These are phyloP conservation scores for Caenorhabditis sulstoni DNA, from an alignment of 2,888 invertebrate species.

Conservation along the genomic window DNA sequence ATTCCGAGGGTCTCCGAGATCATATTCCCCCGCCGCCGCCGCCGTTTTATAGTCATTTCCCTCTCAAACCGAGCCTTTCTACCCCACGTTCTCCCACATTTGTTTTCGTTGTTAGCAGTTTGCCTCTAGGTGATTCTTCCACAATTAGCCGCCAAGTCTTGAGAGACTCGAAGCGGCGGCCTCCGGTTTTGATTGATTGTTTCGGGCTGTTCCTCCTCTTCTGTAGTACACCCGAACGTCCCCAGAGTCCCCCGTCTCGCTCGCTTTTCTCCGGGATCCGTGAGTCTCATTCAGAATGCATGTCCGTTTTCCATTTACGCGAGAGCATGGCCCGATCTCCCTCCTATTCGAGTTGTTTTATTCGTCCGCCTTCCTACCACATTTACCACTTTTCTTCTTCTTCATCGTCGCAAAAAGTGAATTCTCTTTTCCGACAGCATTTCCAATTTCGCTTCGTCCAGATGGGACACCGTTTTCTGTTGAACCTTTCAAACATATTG, in stretches of 20 bases:
- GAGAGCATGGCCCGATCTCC: conserved; percentile 24
- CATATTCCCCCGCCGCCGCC: no score
- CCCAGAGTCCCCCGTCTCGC: no score
- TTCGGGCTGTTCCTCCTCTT: neutral
- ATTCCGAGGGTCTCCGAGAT: conserved; percentile 3
- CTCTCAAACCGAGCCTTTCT: neutral
- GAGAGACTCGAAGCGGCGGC: conserved; percentile 26
- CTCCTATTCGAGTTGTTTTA: conserved; percentile 34
- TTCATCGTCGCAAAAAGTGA: conserved; percentile 13
- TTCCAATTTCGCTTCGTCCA: conserved; percentile 38
- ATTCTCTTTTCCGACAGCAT: conserved; percentile 5
- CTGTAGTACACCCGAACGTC: conserved; percentile 49
- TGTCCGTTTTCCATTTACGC: conserved; percentile 53
- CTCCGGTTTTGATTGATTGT: conserved; percentile 51
- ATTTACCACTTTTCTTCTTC: conserved; percentile 33
- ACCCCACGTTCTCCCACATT: neutral
- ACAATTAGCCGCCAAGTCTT: no score
- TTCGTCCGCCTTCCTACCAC: conserved; percentile 9
- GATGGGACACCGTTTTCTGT: conserved; percentile 29
- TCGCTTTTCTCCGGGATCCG: no score
- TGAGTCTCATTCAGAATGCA: conserved; percentile 58
- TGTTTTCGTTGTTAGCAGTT: neutral
- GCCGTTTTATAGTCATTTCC: neutral
- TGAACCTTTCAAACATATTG: conserved; percentile 45
- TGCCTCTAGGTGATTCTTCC: no score